Conservation (phyloP, 2,113 vertebrate genomes). For the Chaenocephalus aceratus region DNA sequence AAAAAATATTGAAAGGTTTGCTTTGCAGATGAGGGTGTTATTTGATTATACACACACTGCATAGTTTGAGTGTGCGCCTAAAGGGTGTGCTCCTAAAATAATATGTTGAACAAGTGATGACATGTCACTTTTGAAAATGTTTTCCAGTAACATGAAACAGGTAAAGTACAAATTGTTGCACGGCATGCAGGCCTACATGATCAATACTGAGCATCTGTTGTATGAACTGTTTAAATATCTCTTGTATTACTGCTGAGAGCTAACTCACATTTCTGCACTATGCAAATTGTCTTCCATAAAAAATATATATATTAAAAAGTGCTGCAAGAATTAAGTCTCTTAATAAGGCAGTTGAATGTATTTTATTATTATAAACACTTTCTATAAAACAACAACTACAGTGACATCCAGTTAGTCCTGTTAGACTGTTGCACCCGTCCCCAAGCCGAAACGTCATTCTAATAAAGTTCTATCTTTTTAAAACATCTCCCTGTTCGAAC, state of each 20-base stretch:
- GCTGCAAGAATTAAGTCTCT: neutral
- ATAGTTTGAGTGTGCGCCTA: neutral
- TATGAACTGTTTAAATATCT: neutral
- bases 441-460: neutral
- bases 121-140: conserved; percentile 17
- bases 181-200: neutral
- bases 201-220: neutral
- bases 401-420: neutral
- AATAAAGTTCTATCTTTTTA: neutral
- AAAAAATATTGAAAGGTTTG: conserved; percentile 11
- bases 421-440: neutral
- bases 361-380: neutral
- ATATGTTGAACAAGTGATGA: conserved; percentile 33
- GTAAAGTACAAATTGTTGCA: neutral
- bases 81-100: conserved; percentile 24
- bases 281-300: neutral
- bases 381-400: too few relatives aligned
- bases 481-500: neutral
- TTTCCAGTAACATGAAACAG: conserved; percentile 2
- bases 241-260: neutral
- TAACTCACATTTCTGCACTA: neutral
- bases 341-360: neutral
- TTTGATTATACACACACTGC: neutral
- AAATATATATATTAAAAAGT: neutral
- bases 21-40: conserved; percentile 7